These are phyloP conservation scores for Anarsia innoxiella DNA, from an alignment of 2,888 invertebrate genomes.

Conservation along the genomic window DNA sequence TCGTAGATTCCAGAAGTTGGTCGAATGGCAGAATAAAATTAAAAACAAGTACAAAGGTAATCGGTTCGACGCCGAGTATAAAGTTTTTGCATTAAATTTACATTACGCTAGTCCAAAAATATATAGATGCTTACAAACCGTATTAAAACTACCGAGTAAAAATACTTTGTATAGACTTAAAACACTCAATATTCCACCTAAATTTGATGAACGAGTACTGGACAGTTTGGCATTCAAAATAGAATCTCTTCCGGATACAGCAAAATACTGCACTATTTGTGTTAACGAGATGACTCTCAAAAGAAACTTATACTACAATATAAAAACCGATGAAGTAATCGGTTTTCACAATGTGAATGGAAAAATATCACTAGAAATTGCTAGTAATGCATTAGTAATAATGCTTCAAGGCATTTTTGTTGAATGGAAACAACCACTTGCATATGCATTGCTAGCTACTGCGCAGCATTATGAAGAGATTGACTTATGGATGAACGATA, in stretches of 20 bases:
- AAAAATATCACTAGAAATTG: conserved; percentile 11
- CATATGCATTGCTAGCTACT: conserved; percentile 20
- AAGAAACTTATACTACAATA: conserved; percentile 21
- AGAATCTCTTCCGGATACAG: conserved; percentile 16
- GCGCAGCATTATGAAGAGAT: conserved; percentile 19
- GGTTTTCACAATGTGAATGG: conserved; percentile 26
- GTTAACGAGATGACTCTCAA: conserved; percentile 25
- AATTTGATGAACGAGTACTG: conserved; percentile 18
- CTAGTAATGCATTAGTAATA: conserved; percentile 16
- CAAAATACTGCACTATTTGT: conserved; percentile 23
- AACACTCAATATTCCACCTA: conserved; percentile 13
- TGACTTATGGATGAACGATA: conserved; percentile 21
- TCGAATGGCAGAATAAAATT: conserved; percentile 22
- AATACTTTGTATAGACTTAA: conserved; percentile 12
- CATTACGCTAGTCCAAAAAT: conserved; percentile 24
- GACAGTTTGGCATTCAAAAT: conserved; percentile 11
- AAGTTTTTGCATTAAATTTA: conserved; percentile 17
- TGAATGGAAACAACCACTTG: conserved; percentile 26
- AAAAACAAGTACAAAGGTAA: conserved; percentile 21
- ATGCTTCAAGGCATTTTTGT: conserved; percentile 21
- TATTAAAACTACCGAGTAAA: conserved; percentile 21
- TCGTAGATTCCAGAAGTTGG: conserved; percentile 18
- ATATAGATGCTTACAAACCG: conserved; percentile 20
- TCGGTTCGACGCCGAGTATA: conserved; percentile 17
- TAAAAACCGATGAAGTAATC: conserved; percentile 21